Base-by-base conservation (phyloP, 2,113 vertebrate genomes). In the Garra rufa region DNA sequence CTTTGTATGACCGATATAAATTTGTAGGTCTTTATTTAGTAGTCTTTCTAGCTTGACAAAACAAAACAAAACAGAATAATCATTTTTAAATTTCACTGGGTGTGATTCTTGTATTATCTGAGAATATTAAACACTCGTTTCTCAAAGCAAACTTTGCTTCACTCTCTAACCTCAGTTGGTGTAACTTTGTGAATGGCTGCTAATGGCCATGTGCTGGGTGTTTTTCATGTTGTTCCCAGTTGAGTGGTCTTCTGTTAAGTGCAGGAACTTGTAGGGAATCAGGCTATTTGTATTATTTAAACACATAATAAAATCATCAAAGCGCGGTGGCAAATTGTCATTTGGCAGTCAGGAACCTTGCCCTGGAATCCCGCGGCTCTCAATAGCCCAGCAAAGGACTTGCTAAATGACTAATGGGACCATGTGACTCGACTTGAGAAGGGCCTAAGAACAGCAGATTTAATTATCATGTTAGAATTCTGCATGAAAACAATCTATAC, bases 401-500 rank as follows among this genome's bases (percentile, higher is more conserved):
- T 61, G 85, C 88, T 92, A 93, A 92, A 86, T 13, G 43, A 65
- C 84, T 92, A 93, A 93, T 90, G 61, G 61, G 57, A 63, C 88
- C 95, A 94, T 94, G 94, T 95, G 94, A 95, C 89, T 89, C 80
- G 87, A 92, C 89, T 89, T 91, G 83, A 94, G 87, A 91, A 89
- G 89, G 41, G 57, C 76, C 92, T 90, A 86, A 94, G 92, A 92
- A 94, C 93, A 93, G 91, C 88, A 93, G 92, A 95, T 93, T 88
- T 44, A 92, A 94, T 95, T 93, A 95, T 93, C 91, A 93, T 93
- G 93, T 93, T 93, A 93, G 92, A 92, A 94, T 95, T 95, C 91
- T 91, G 91, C 94, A 94, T 92, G 92, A 94, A 95, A 95, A 95
- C 93, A 94, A 94, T 95, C 92, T 95, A 95, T 85, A 92, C 91